Evolutionary conservation across 2,113 vertebrate species (phyloP).

Genomic region (Xiphophorus maculatus): DNA sequence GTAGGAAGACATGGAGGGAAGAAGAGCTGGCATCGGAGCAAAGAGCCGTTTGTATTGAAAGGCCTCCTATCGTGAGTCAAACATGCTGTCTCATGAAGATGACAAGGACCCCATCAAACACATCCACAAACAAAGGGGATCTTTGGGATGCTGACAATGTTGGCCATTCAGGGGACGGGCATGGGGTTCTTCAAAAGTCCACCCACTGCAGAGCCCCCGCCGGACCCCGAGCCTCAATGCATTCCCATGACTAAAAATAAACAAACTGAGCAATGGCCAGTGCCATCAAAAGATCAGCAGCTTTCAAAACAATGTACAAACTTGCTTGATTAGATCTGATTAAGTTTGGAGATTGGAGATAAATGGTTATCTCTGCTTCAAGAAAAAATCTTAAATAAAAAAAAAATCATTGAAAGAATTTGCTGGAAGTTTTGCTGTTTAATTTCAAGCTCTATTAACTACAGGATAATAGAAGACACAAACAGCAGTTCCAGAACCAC

Average conservation of each 20-base stretch:
- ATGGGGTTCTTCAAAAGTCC: constrained; percentile 64
- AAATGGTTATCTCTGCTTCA: background rate
- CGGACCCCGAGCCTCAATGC: constrained; percentile 39
- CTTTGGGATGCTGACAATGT: constrained; percentile 76
- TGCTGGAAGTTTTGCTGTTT: constrained; percentile 48
- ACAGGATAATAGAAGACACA: constrained; percentile 37
- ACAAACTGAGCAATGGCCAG: constrained; percentile 60
- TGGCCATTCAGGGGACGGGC: constrained; percentile 70
- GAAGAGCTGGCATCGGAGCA: constrained; percentile 57
- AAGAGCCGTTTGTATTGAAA: constrained; percentile 57
- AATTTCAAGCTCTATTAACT: constrained; percentile 74
- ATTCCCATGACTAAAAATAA: constrained; percentile 72
- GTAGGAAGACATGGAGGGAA: constrained; percentile 33
- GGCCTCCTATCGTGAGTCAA: constrained; percentile 67
- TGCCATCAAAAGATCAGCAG: constrained; percentile 45
- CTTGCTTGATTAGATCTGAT: constrained; percentile 47
- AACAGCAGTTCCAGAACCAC: constrained; percentile 44
- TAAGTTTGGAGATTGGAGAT: constrained; percentile 14
- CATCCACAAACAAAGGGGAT: constrained; percentile 72
- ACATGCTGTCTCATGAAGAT: constrained; percentile 69
- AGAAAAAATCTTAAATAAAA: constrained; percentile 12
- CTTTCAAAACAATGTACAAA: background rate
- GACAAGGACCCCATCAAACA: constrained; percentile 72
- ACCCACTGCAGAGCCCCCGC: constrained; percentile 32
- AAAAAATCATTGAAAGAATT: constrained; percentile 39